Evolutionary conservation across 2,888 invertebrate genomes (phyloP), one percentile per base, ranked within the genome.

Genomic region (Drosophila diplacantha): DNA sequence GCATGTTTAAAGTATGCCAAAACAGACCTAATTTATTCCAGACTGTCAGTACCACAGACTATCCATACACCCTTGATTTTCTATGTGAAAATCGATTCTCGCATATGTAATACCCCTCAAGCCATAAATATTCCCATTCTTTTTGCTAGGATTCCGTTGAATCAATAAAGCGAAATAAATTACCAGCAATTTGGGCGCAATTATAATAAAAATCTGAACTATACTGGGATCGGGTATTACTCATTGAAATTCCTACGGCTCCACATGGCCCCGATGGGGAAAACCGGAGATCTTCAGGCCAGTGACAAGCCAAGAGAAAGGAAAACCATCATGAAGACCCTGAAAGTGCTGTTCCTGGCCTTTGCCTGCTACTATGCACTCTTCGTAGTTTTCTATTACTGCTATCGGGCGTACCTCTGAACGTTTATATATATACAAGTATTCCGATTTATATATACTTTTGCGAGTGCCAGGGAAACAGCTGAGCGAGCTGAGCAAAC

Each of bases 371-470:
- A 74, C 73, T 85, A 85, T 78, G 74, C 78, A 63, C 64, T 83
- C 26, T 86, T 86, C 52, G 43, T 85, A 52, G 62, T 77, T 64
- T 85, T 84, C 70, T 86, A 85, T 70, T 85, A 83, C 72, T 73
- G 83, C 69, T 73, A 86, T 73, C 78, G 79, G 37, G 76, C 75
- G 51, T 78, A 77, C 62, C 46, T 83, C 35, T 74, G 65, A 66
- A 32, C 57, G 50, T 12, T 55, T 7, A 12, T 46, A 20, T 32
- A 26, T 32, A 18, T 24, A 37, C 38, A 20, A 20, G n/a, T 24
- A 32, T 12, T 44, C 44, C 9, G 44, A 59, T 18, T 26, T 24
- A 32, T 18, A 32, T 11, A 11, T 22, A 41, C 32, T n/a, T 31
- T 7, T 26, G 26, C 44, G 26, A 35, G 35, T 61, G 46, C 43